These are phyloP conservation scores for Nomia melanderi DNA, from an alignment of 1,140 invertebrate species.

Conservation along the genomic window DNA sequence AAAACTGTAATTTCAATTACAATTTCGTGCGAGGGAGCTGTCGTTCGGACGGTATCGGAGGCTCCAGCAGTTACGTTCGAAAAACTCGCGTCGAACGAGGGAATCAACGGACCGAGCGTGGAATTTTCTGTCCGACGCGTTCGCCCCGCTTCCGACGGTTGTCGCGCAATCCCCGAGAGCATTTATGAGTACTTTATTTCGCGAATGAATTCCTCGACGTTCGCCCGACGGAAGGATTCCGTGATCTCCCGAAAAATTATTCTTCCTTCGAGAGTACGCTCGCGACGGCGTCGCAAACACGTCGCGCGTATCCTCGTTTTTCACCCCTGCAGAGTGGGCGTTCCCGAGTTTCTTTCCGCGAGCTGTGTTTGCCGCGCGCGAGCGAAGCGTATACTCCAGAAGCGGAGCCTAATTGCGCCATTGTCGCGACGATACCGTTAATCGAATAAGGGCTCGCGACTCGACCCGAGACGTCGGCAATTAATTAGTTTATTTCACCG, in stretches of 20 bases:
- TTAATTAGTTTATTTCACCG: slow-evolving; percentile 36
- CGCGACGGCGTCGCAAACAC: background rate
- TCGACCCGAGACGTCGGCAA: background rate
- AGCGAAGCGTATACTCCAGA: background rate
- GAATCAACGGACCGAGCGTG: too few species aligned
- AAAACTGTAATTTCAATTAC: background rate
- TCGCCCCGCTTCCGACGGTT: too few species aligned
- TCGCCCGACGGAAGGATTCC: background rate
- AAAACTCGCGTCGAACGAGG: too few species aligned
- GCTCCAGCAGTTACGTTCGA: too few species aligned
- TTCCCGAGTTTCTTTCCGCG: too few species aligned
- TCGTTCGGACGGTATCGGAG: background rate
- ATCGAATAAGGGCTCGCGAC: slow-evolving; percentile 23
- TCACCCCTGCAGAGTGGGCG: background rate
- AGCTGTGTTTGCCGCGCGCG: background rate
- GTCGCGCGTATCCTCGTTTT: background rate
- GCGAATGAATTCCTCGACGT: background rate
- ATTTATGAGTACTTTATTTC: slow-evolving; percentile 8
- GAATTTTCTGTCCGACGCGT: too few species aligned
- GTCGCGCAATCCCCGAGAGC: background rate
- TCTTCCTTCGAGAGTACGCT: background rate
- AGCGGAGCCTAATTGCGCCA: slow-evolving; percentile 15
- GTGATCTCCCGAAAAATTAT: background rate
- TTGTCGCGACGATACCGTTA: slow-evolving; percentile 29
- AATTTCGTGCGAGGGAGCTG: background rate